phyloP scores from a whole-genome alignment of 2,113 vertebrate genomes.

The Leptobrachium ailaonicum region DNA sequence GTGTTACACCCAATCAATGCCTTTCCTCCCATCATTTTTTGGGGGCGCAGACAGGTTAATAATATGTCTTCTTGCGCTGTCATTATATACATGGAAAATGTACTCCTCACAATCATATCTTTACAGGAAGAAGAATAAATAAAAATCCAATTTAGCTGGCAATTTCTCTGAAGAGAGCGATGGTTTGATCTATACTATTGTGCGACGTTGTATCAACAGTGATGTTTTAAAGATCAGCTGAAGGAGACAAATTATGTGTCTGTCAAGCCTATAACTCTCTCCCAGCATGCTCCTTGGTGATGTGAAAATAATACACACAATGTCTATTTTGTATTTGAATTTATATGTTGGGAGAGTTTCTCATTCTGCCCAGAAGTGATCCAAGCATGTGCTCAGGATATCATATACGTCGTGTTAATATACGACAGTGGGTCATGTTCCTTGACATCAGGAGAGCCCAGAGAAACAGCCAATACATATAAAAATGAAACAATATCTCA shows the following conservation, averaged over 20 bases:
- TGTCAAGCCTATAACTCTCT: background rate
- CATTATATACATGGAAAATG: background rate
- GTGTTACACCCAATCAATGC: no score
- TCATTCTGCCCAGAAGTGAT: no score
- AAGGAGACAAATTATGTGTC: background rate
- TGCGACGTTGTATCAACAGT: background rate
- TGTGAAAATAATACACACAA: no score
- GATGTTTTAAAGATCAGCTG: slow-evolving; percentile 3
- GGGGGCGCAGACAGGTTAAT: background rate
- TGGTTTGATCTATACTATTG: background rate
- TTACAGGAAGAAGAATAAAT: slow-evolving; percentile 14
- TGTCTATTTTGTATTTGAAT: no score
- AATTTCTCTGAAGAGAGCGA: background rate
- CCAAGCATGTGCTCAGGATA: no score
- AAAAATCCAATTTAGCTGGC: slow-evolving; percentile 29
- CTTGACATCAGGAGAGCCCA: no score
- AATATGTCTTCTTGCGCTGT: background rate
- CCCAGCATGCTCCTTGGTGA: background rate
- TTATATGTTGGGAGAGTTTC: no score
- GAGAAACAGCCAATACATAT: no score
- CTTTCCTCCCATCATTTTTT: background rate
- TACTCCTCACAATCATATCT: background rate
- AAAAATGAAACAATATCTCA: no score
- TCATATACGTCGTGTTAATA: no score
- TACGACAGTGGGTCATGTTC: no score